These are phyloP conservation scores for Heterocephalus glaber DNA, from an alignment of 2,113 vertebrate genomes.

Conservation along the genomic window DNA sequence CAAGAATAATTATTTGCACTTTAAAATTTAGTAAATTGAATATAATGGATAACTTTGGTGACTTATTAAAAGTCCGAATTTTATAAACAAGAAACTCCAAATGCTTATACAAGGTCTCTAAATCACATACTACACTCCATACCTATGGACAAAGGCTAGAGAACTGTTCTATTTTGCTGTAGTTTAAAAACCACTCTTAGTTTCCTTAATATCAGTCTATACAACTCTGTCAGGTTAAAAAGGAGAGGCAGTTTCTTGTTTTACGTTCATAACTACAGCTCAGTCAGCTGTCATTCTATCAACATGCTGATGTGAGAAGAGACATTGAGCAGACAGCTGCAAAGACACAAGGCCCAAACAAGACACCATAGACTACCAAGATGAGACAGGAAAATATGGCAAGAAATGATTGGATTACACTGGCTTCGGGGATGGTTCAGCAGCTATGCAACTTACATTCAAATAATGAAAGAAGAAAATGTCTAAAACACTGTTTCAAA, in stretches of 20 bases:
- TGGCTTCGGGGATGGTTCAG: neutral
- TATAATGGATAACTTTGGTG: conserved; percentile 16
- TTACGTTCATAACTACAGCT: conserved; percentile 4
- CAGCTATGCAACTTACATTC: neutral
- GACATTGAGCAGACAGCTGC: neutral
- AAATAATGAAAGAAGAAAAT: neutral
- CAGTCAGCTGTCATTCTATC: conserved; percentile 32
- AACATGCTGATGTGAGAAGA: conserved; percentile 27
- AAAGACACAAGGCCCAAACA: neutral
- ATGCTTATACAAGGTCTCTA: neutral
- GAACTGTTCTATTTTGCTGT: neutral
- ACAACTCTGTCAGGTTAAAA: conserved; percentile 2
- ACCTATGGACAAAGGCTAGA: neutral
- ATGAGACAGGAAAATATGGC: neutral
- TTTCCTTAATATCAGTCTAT: conserved; percentile 22
- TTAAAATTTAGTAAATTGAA: conserved; percentile 47
- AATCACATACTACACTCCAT: neutral
- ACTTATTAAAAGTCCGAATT: conserved; percentile 46
- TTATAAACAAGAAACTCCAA: neutral
- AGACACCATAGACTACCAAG: neutral
- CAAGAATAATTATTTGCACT: neutral
- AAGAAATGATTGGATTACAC: neutral
- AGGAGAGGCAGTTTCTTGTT: conserved; percentile 24
- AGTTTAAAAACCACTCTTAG: conserved; percentile 39
- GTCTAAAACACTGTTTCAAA: conserved; percentile 1